phyloP scores from a whole-genome alignment of 1,140 invertebrate genomes.

The Neotoxoptera formosana region DNA sequence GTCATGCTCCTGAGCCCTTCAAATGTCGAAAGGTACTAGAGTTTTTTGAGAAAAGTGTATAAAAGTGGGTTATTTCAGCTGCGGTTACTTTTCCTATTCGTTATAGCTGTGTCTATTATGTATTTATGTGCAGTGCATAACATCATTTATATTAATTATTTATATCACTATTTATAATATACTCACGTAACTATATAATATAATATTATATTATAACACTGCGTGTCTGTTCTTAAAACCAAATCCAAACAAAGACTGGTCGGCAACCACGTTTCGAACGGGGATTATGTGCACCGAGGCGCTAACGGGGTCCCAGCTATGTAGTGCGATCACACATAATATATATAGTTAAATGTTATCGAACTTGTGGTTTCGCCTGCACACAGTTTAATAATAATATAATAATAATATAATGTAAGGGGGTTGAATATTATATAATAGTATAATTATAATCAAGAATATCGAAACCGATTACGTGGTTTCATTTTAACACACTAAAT shows the following conservation, averaged over 20 bases:
- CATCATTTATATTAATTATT: neutral
- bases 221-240: neutral
- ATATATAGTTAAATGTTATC: neutral
- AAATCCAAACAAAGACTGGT: neutral
- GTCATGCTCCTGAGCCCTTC: neutral
- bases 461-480: neutral
- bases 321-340: neutral
- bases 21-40: neutral
- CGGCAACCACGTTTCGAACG: neutral
- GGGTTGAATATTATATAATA: neutral
- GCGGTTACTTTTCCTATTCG: neutral
- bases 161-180: no score
- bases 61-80: neutral
- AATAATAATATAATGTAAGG: neutral
- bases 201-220: neutral
- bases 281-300: neutral
- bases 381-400: neutral
- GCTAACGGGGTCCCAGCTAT: neutral
- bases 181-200: neutral
- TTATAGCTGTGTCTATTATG: neutral
- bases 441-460: neutral
- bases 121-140: neutral
- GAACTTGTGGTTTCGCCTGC: neutral
- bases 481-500: neutral
- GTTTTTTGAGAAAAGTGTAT: neutral